Evolutionary conservation across 1,140 invertebrate genomes (phyloP), one percentile per base, ranked within the genome.

Genomic region (Heliothis subflexa): DNA sequence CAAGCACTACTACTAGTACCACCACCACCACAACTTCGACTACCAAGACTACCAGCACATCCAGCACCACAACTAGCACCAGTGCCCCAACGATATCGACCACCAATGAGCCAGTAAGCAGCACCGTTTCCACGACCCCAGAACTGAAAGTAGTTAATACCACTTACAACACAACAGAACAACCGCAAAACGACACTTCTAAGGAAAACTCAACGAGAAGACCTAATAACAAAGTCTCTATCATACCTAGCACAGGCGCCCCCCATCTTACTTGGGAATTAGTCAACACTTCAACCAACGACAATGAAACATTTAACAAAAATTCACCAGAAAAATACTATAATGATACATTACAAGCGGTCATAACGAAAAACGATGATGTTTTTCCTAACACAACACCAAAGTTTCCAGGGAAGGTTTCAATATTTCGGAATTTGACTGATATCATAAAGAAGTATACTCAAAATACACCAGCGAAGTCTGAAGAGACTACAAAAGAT

Each of bases 281-380:
- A 72, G 90, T 94, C 14, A 95, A 95, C 83, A 95, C 91, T 75
- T 95, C 91, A 13, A 92, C 88, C 47, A 93, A 86, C 77, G 89
- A 91, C 73, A 90, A 92, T 81, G 86, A 90, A 33, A 91, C 89
- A 21, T 83, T 82, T 55, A 89, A 80, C 82, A 94, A 93, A 89
- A 83, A 83, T 68, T 91, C 87, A 13, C 91, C 93, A 40, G 93
- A 91, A 83, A 95, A 94, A 86, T 92, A 91, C 85, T 95, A 93
- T 49, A 94, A 95, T 78, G 94, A 95, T 78, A 95, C 95, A 33
- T 85, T 95, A 78, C 94, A 95, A 86, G 94, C 94, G 5, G 93
- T 95, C 18, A 94, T 95, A 54, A 94, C 92, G 7, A 94, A 90
- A 88, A 94, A 95, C 87, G 93, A 94, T 78, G 94, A 88, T 50